phyloP scores from a whole-genome alignment of 2,113 vertebrate genomes.

The Nibea coibor region DNA sequence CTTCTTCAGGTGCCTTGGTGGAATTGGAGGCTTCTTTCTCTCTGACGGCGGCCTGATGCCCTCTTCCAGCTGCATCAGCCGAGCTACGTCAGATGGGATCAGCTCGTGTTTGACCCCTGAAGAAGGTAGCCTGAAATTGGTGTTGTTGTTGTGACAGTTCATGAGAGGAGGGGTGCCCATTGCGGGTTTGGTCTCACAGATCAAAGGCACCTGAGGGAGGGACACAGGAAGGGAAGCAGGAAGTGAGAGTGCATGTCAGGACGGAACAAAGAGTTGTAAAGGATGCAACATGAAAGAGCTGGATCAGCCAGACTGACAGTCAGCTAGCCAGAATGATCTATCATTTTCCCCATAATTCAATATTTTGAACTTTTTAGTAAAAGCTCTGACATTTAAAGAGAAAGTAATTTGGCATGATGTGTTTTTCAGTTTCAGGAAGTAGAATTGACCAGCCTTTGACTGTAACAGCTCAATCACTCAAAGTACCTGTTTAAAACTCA shows the following conservation, averaged over 20 bases:
- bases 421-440: not conserved
- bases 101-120: conserved; percentile 84
- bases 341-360: not conserved
- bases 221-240: not conserved
- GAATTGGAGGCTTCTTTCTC: conserved; percentile 82
- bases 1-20: conserved; percentile 84
- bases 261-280: not conserved
- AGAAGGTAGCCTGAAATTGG: conserved; percentile 80
- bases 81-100: conserved; percentile 81
- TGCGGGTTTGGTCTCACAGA: conserved; percentile 89
- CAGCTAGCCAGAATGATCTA: not conserved
- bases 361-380: not conserved
- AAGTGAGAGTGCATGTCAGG: not conserved
- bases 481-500: not conserved
- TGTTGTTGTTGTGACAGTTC: conserved; percentile 93
- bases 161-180: conserved; percentile 86
- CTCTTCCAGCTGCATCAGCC: conserved; percentile 90
- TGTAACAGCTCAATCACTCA: not conserved
- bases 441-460: not conserved
- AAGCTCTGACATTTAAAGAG: conserved; percentile 8
- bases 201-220: conserved; percentile 85
- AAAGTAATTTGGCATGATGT: not conserved
- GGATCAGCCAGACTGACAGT: not conserved
- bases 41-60: conserved; percentile 76
- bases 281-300: not conserved